These are phyloP conservation scores for Apostichopus leukothele DNA, from an alignment of 53 echinoderm and acorn worm genomes.

Conservation along the genomic window DNA sequence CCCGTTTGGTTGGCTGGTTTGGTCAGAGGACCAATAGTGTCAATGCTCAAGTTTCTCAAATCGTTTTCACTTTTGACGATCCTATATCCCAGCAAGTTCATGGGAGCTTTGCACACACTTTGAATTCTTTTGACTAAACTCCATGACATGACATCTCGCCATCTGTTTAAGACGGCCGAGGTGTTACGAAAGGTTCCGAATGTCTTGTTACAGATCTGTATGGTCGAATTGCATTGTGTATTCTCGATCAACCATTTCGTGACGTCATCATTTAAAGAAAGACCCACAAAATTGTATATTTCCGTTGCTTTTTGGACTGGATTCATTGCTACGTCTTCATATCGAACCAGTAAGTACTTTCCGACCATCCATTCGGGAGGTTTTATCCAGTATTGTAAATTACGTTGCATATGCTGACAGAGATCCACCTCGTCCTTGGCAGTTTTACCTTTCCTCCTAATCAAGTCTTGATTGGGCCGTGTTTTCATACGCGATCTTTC, in stretches of 20 bases:
- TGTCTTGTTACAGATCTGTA: background rate
- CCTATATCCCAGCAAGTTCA: slow-evolving; percentile 51
- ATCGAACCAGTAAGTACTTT: slow-evolving; percentile 56
- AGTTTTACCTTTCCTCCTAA: slow-evolving; percentile 46
- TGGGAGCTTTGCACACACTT: slow-evolving; percentile 3
- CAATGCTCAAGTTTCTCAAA: background rate
- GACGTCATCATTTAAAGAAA: slow-evolving; percentile 11
- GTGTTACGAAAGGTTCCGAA: slow-evolving; percentile 34
- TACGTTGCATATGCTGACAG: slow-evolving; percentile 48
- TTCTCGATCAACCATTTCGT: slow-evolving; percentile 54
- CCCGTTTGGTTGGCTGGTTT: too few relatives aligned
- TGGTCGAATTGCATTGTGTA: slow-evolving; percentile 36
- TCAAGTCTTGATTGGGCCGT: slow-evolving; percentile 37
- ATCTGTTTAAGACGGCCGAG: slow-evolving; percentile 18
- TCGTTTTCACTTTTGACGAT: background rate
- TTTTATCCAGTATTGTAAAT: slow-evolving; percentile 31
- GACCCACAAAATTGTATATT: slow-evolving; percentile 46
- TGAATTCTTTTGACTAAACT: slow-evolving; percentile 35
- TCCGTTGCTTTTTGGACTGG: slow-evolving; percentile 24
- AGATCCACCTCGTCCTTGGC: slow-evolving; percentile 51
- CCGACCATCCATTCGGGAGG: slow-evolving; percentile 45
- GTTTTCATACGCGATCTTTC: slow-evolving; percentile 49
- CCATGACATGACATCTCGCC: slow-evolving; percentile 47
- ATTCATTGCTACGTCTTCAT: slow-evolving; percentile 52
- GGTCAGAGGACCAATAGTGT: background rate